These are phyloP conservation scores for Ochropleura leucogaster DNA, from an alignment of 2,888 invertebrate genomes.

Conservation along the genomic window DNA sequence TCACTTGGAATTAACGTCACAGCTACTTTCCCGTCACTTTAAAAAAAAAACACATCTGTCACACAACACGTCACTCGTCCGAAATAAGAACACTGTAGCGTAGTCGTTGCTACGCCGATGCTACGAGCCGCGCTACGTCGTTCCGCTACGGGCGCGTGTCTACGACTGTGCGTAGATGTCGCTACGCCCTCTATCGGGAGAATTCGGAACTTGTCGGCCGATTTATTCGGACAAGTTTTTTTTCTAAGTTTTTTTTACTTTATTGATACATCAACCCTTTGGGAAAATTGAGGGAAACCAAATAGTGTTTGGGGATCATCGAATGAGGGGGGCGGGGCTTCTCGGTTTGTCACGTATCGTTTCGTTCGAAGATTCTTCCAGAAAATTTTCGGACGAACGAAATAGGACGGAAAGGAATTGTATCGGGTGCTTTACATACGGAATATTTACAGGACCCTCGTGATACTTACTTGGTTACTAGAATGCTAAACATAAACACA, in stretches of 20 bases:
- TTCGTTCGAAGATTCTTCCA: constrained; percentile 12
- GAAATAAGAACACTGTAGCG: constrained; percentile 49
- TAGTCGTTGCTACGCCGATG: constrained; percentile 55
- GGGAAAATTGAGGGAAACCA: constrained; percentile 60
- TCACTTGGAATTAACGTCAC: constrained; percentile 54
- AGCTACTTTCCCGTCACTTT: constrained; percentile 51
- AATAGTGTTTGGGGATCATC: constrained; percentile 56
- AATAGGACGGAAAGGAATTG: constrained; percentile 10
- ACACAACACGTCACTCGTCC: constrained; percentile 61
- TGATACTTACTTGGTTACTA: neutral
- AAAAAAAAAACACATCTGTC: constrained; percentile 61
- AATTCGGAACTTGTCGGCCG: constrained; percentile 66
- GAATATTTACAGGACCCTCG: neutral
- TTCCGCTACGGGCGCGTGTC: constrained; percentile 65
- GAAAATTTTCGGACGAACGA: constrained; percentile 9
- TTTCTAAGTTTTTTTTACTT: constrained; percentile 56
- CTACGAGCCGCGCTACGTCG: constrained; percentile 66
- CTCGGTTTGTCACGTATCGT: constrained; percentile 17
- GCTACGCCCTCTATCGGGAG: constrained; percentile 68
- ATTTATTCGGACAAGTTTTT: constrained; percentile 68
- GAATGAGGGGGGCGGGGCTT: constrained; percentile 53
- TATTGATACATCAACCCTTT: constrained; percentile 63
- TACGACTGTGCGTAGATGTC: constrained; percentile 74
- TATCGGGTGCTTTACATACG: constrained; percentile 20
- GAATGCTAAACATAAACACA: neutral